Evolutionary conservation across 1,140 invertebrate species (phyloP).

Genomic region (Vanessa atalanta): DNA sequence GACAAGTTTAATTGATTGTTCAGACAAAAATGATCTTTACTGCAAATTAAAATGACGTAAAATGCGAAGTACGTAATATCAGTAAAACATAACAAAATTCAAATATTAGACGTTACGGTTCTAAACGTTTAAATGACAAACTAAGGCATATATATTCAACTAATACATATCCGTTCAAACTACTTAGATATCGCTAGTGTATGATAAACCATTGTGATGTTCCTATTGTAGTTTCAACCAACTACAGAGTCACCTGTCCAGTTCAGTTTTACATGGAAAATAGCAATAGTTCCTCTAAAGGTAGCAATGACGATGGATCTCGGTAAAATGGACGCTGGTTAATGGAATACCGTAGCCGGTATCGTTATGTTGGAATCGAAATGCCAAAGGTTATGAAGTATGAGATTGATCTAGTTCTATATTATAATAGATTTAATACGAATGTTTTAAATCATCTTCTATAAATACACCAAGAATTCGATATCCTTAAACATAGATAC

Average conservation of each 20-base stretch:
- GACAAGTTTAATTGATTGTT: too few species aligned
- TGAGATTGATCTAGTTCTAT: background rate
- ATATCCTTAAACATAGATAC: too few species aligned
- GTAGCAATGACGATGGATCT: background rate
- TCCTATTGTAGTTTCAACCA: background rate
- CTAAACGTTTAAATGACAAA: too few species aligned
- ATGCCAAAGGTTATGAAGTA: slow-evolving; percentile 2
- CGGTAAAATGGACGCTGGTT: background rate
- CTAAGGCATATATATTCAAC: too few species aligned
- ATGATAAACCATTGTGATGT: slow-evolving; percentile 3
- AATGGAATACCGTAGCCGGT: background rate
- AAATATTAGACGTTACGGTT: too few species aligned
- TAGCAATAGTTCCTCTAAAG: background rate
- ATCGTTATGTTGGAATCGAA: background rate
- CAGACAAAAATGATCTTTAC: too few species aligned
- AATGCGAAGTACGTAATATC: too few species aligned
- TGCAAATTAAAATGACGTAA: too few species aligned
- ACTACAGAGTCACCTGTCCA: background rate
- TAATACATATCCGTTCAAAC: slow-evolving; percentile 6
- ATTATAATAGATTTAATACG: background rate
- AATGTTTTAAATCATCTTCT: too few species aligned
- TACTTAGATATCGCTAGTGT: background rate
- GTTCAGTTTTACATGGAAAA: background rate
- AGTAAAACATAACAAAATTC: too few species aligned
- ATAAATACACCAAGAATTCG: too few species aligned